Evolutionary conservation across 2,797 vertebrate genomes (phyloP), one percentile per base, ranked within the genome.

Genomic region (Galago senegalensis): DNA sequence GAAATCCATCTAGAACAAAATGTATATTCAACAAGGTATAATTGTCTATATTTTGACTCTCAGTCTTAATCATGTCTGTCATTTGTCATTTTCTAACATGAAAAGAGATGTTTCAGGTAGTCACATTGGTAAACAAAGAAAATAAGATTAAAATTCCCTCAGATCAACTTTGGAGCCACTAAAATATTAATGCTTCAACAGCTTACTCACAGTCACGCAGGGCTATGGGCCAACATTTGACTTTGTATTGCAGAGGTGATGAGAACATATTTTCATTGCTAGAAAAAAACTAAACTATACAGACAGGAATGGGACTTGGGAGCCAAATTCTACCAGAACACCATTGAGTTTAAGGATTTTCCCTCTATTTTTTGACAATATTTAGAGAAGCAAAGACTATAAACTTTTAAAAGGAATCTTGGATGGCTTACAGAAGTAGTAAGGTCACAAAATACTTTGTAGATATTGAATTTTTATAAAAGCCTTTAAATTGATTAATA

Each of bases 351-450:
- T 98, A 95, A 96, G 95, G 76, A 87, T 92, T 96, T 82, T 49
- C 94, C 67, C 84, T 46, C 96, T 86, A 93, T 92, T 95, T 91
- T 93, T 97, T 88, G 96, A 97, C 97, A 98, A 98, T 98, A 98
- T 98, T 98, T 98, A 98, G 97, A 97, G 98, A 98, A 98, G 89
- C 97, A 94, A 97, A 93, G 88, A 29, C 87, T 98, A 97, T 97
- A 95, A 98, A 98, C 97, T 96, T 96, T 86, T 94, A 83, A 97
- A 83, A 98, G 93, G 97, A 98, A 98, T 98, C 96, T 98, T 98
- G 98, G 97, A 98, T 97, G 95, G 53, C 63, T 98, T 97, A 97
- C 97, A 98, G 95, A 97, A 98, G 97, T 96, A 91, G 97, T 82
- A 89, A 98, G 98, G 96, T 98, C 97, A 98, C 97, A 97, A 98